Conservation (phyloP, 2,797 vertebrate genomes). For the Mycteria americana region DNA sequence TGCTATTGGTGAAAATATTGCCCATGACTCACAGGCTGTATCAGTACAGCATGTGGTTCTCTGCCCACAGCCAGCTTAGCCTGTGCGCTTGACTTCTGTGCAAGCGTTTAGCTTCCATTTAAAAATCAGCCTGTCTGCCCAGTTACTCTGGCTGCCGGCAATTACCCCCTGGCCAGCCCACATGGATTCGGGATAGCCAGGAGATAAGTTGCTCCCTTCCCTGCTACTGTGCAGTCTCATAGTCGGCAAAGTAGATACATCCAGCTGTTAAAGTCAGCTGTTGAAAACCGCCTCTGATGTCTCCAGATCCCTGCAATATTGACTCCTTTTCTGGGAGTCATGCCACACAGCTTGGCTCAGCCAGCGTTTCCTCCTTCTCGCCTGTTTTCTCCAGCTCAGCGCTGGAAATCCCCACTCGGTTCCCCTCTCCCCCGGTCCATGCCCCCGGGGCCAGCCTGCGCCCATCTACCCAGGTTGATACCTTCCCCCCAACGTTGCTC, state of each 20-base stretch:
- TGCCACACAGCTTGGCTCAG: constrained; percentile 53
- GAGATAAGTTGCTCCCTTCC: not conserved
- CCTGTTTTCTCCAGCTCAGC: constrained; percentile 3
- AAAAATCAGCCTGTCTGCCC: not conserved
- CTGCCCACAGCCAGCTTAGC: constrained; percentile 14
- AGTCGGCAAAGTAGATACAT: not conserved
- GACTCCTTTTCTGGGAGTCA: constrained; percentile 50
- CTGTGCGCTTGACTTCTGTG: not conserved
- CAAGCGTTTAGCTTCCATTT: not conserved
- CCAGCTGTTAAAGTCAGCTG: constrained; percentile 43
- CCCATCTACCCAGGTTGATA: not conserved
- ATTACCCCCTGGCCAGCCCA: not conserved
- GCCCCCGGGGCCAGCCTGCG: not conserved
- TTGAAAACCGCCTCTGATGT: constrained; percentile 29
- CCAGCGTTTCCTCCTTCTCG: constrained; percentile 24
- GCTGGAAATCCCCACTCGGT: constrained; percentile 53
- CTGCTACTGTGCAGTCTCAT: not conserved
- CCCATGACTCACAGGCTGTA: constrained; percentile 7
- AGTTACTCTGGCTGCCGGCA: not conserved
- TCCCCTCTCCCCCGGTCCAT: constrained; percentile 19
- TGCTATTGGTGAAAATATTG: constrained; percentile 5
- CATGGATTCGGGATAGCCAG: not conserved
- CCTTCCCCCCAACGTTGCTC: not conserved
- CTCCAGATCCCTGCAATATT: constrained; percentile 18
- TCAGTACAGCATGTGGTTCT: constrained; percentile 2